These are phyloP conservation scores for Anguilla pacifica DNA, from an alignment of 2,797 vertebrate species.

Conservation along the genomic window DNA sequence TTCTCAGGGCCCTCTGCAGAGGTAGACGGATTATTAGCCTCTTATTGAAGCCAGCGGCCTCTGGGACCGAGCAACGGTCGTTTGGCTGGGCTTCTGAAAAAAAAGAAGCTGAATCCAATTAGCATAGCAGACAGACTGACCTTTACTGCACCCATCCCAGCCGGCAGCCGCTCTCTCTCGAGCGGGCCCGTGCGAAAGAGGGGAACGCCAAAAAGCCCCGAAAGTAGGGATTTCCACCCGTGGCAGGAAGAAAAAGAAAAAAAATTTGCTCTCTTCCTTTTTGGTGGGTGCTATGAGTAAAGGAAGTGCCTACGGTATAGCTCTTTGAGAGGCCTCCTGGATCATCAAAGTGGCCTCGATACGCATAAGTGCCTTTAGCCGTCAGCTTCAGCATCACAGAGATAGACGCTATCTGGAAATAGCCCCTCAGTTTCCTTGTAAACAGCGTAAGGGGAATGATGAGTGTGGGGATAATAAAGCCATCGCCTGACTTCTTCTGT, in stretches of 20 bases:
- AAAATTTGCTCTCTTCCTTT: slow-evolving; percentile 2
- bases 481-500: background rate
- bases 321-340: background rate
- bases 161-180: background rate
- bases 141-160: slow-evolving; percentile 4
- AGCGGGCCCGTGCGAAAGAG: background rate
- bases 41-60: slow-evolving; percentile 77
- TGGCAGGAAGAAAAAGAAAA: background rate
- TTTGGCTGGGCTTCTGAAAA: slow-evolving; percentile 30
- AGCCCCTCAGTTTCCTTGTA: background rate
- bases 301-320: background rate
- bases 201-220: background rate
- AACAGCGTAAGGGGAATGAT: background rate
- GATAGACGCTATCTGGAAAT: background rate
- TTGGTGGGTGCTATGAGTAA: background rate
- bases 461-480: background rate
- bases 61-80: slow-evolving; percentile 40
- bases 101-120: slow-evolving; percentile 37
- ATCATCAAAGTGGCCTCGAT: slow-evolving; percentile 1
- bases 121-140: slow-evolving; percentile 39
- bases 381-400: background rate
- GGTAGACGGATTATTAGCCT: slow-evolving; percentile 72
- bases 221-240: slow-evolving; percentile 12
- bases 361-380: background rate
- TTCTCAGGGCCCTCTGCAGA: slow-evolving; percentile 47